phyloP scores from a whole-genome alignment of 2,113 vertebrate genomes.

The Callospermophilus lateralis region DNA sequence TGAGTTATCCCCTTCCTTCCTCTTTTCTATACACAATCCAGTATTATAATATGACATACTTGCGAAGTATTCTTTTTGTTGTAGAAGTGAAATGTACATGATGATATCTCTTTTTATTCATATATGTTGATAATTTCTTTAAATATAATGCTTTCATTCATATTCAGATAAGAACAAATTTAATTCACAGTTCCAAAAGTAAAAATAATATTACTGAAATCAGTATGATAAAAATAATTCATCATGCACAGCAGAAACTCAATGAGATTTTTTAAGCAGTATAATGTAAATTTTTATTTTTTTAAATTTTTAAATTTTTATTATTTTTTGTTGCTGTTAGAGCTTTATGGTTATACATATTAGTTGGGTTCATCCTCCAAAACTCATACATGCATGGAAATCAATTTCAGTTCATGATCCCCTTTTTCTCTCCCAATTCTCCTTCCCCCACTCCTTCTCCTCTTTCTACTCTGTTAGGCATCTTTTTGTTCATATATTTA shows the following conservation, averaged over 20 bases:
- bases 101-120: neutral
- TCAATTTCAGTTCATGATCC: too few species aligned
- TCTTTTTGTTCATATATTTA: too few species aligned
- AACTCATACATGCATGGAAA: too few species aligned
- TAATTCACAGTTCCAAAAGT: neutral
- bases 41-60: neutral
- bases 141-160: neutral
- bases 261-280: neutral
- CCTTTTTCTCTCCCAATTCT: too few species aligned
- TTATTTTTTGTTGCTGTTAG: too few species aligned
- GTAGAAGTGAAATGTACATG: neutral
- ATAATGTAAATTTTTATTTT: too few species aligned
- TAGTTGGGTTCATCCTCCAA: too few species aligned
- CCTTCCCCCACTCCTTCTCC: too few species aligned
- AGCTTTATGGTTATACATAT: too few species aligned
- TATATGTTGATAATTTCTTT: neutral
- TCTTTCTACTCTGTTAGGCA: too few species aligned
- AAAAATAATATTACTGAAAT: slow-evolving; percentile 37
- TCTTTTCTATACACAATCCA: neutral
- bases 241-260: neutral
- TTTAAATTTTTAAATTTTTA: too few species aligned
- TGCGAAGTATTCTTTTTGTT: neutral
- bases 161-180: neutral
- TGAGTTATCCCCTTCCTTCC: neutral
- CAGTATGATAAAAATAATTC: neutral